Evolutionary conservation across 2,888 invertebrate species (phyloP).

Genomic region (Tachystola acroxantha): DNA sequence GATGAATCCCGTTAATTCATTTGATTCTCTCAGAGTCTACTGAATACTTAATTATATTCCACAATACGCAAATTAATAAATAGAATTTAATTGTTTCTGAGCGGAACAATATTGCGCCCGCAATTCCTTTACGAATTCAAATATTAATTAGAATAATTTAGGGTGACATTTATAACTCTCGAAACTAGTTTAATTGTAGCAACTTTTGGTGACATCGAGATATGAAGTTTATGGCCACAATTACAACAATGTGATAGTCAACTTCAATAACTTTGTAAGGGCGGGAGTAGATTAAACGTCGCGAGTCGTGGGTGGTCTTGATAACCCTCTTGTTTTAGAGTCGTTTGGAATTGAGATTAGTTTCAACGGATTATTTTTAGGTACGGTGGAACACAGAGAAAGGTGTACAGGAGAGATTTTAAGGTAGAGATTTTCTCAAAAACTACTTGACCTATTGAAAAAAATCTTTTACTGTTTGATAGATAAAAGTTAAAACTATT

Average conservation of each 20-base stretch:
- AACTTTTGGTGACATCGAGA: constrained; percentile 48
- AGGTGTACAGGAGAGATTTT: no score
- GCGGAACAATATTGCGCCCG: constrained; percentile 1
- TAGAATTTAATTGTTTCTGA: neutral
- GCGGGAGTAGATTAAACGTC: neutral
- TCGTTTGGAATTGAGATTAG: no score
- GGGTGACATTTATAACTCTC: constrained; percentile 8
- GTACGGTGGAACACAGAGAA: no score
- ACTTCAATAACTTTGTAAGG: constrained; percentile 29
- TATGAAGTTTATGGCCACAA: constrained; percentile 52
- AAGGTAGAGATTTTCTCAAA: no score
- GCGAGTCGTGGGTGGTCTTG: neutral
- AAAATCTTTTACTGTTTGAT: no score
- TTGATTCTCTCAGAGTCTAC: no score
- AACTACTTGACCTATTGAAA: no score
- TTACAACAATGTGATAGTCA: constrained; percentile 51
- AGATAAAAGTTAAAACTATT: no score
- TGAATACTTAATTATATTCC: no score
- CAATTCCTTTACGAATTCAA: constrained; percentile 7
- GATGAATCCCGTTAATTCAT: no score
- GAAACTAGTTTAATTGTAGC: constrained; percentile 44
- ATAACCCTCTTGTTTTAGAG: no score
- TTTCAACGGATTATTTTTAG: no score
- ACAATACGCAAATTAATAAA: neutral
- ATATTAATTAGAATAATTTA: constrained; percentile 11